Conservation (phyloP, 1,140 invertebrate species). For the Dolichoris vasculosae region DNA sequence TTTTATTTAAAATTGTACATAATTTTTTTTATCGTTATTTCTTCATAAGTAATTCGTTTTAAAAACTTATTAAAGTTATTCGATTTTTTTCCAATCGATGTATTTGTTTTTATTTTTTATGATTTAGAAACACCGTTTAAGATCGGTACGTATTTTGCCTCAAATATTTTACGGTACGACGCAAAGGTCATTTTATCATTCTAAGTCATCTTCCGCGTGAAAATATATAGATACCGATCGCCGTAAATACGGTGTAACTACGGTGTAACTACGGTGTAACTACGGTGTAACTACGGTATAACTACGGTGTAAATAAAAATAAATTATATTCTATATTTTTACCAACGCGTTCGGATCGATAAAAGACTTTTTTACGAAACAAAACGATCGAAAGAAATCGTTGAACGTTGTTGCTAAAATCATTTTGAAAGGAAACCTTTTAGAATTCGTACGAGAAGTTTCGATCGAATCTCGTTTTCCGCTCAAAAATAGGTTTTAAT, state of each 20-base stretch:
- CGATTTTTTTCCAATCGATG: not conserved
- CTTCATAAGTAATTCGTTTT: not conserved
- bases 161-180: not conserved
- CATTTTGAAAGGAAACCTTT: too few relatives aligned
- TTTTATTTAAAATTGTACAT: conserved; percentile 12
- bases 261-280: too few relatives aligned
- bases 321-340: not conserved
- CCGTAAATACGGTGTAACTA: not conserved
- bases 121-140: not conserved
- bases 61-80: not conserved
- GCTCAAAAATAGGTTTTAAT: too few relatives aligned
- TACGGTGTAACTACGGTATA: not conserved
- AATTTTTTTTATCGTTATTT: not conserved
- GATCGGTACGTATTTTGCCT: not conserved
- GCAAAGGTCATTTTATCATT: not conserved
- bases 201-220: not conserved
- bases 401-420: too few relatives aligned
- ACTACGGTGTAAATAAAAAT: not conserved
- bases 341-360: not conserved
- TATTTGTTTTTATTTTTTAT: not conserved
- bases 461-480: too few relatives aligned
- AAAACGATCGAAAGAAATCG: not conserved
- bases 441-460: too few relatives aligned
- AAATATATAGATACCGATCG: not conserved
- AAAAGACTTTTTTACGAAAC: not conserved